A percentile compares a stretch with the other conserved stretches of the same genome.
phyloP scores from a whole-genome alignment of 2,113 vertebrate species.

The Isichthys henryi region DNA sequence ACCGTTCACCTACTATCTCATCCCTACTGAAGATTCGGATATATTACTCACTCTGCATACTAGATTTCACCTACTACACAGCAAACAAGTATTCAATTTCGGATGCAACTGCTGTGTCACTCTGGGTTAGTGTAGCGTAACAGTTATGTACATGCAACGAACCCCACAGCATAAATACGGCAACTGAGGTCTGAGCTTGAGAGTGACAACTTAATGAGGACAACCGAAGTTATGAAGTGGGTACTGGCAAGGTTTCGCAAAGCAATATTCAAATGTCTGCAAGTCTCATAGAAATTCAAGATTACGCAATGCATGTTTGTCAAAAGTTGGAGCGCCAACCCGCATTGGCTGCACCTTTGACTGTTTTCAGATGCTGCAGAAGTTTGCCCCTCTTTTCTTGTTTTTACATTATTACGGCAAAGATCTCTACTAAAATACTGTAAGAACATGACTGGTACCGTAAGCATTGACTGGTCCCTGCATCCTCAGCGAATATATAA shows the following conservation, averaged over 20 bases:
- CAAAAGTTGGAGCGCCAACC: background rate
- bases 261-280: background rate
- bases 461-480: background rate
- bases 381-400: background rate
- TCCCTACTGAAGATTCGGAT: background rate
- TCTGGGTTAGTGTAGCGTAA: background rate
- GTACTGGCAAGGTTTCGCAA: background rate
- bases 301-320: background rate
- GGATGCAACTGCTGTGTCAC: background rate
- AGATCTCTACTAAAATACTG: background rate
- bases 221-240: background rate
- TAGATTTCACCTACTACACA: background rate
- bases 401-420: background rate
- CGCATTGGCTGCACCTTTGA: background rate
- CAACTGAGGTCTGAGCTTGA: background rate
- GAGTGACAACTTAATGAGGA: background rate
- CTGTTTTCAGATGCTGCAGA: background rate
- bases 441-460: too few relatives aligned
- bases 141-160: background rate
- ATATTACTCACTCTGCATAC: background rate
- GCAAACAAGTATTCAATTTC: background rate
- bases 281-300: background rate
- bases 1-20: background rate
- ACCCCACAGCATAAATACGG: background rate
- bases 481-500: background rate